These are phyloP conservation scores for Diadumene lineata DNA, from an alignment of 92 coral and sea anemone species.

Conservation along the genomic window DNA sequence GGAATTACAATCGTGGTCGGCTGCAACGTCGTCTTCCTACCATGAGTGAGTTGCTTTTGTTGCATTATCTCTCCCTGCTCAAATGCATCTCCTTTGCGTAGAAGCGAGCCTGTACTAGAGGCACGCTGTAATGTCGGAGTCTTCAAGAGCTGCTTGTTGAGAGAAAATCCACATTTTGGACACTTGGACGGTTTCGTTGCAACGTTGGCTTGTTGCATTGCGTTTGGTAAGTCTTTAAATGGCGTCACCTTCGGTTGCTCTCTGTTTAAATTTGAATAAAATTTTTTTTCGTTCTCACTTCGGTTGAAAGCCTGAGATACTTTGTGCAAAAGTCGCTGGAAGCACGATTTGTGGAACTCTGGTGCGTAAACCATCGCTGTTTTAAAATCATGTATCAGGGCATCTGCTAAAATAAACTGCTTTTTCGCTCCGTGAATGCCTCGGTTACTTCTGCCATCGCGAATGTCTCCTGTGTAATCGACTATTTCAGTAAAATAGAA, in stretches of 20 bases:
- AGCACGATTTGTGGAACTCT: constrained; percentile 92
- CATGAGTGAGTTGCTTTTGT: constrained; percentile 29
- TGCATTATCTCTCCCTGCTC: constrained; percentile 37
- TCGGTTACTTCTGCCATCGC: constrained; percentile 49
- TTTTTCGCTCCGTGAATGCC: constrained; percentile 44
- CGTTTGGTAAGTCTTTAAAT: background rate
- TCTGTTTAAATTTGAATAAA: constrained; percentile 47
- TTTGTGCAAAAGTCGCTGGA: constrained; percentile 80
- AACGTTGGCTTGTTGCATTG: background rate
- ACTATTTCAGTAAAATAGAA: constrained; percentile 90
- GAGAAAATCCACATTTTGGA: constrained; percentile 78
- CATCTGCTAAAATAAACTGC: constrained; percentile 63
- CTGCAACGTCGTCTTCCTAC: constrained; percentile 68
- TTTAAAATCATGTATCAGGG: constrained; percentile 74
- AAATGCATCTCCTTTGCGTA: constrained; percentile 67
- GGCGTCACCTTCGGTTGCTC: constrained; percentile 11
- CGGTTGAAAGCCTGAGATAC: constrained; percentile 66
- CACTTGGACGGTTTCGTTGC: constrained; percentile 52
- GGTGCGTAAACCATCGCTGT: constrained; percentile 90
- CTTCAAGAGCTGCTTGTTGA: constrained; percentile 32
- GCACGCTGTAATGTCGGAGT: constrained; percentile 78
- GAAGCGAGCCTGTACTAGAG: constrained; percentile 83
- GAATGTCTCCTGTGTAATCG: constrained; percentile 56
- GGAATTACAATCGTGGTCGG: constrained; percentile 78
- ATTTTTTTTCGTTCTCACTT: constrained; percentile 58